Percentiles rank a stretch among this genome's conserved stretches.
phyloP scores from a whole-genome alignment of 2,888 invertebrate genomes.

The Tillus elongatus region DNA sequence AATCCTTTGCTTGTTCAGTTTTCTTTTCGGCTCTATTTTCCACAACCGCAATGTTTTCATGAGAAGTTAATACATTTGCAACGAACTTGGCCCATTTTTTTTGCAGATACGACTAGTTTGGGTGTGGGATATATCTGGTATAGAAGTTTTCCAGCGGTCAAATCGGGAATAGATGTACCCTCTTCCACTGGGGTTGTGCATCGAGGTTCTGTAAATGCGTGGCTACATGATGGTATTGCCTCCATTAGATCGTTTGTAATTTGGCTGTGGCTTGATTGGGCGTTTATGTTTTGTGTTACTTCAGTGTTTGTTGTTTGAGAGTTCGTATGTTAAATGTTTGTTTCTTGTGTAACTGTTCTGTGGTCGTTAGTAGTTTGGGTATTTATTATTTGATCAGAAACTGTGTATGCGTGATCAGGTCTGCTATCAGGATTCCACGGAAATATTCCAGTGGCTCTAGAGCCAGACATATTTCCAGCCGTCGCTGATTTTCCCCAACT shows the following conservation, averaged over 20 bases:
- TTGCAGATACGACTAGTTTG: slow-evolving; percentile 2
- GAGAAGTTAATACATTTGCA: slow-evolving; percentile 14
- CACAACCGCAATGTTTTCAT: slow-evolving; percentile 10
- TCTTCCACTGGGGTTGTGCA: slow-evolving; percentile 4
- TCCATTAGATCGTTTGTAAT: slow-evolving; percentile 5
- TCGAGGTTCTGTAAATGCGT: slow-evolving; percentile 7
- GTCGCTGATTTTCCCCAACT: slow-evolving; percentile 17
- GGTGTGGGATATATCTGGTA: slow-evolving; percentile 11
- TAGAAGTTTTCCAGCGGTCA: slow-evolving; percentile 13
- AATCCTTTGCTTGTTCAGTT: neutral
- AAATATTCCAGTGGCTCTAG: slow-evolving; percentile 14
- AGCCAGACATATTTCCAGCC: slow-evolving; percentile 15
- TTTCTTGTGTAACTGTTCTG: slow-evolving; percentile 5
- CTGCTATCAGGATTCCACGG: slow-evolving; percentile 12
- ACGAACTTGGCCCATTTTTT: slow-evolving; percentile 10
- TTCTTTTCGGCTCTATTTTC: slow-evolving; percentile 1
- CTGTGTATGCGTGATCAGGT: slow-evolving; percentile 16
- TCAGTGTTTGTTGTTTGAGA: neutral
- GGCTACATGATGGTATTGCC: slow-evolving; percentile 12
- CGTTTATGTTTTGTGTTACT: neutral
- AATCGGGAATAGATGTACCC: slow-evolving; percentile 12
- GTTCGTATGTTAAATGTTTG: slow-evolving; percentile 6
- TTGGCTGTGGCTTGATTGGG: neutral
- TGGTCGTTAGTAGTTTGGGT: slow-evolving; percentile 11
- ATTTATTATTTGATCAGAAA: slow-evolving; percentile 15